phyloP scores from a whole-genome alignment of 2,797 vertebrate species.

The Miichthys miiuy region DNA sequence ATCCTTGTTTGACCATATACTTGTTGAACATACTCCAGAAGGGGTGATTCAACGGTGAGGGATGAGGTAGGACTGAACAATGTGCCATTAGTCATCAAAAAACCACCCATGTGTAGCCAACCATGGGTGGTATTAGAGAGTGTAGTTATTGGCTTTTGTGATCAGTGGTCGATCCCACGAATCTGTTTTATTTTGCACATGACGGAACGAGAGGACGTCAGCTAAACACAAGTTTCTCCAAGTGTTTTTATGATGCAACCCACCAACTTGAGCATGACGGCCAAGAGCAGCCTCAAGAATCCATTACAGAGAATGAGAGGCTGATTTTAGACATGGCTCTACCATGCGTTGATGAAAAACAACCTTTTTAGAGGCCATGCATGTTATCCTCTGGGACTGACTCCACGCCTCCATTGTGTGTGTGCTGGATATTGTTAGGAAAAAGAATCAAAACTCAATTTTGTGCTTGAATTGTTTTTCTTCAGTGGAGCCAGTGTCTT shows the following conservation, averaged over 20 bases:
- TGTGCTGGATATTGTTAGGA: conserved; percentile 75
- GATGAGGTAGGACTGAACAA: conserved; percentile 36
- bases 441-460: conserved; percentile 74
- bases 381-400: conserved; percentile 55
- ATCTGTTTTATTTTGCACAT: conserved; percentile 69
- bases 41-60: conserved; percentile 42
- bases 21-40: neutral
- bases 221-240: conserved; percentile 43
- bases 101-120: conserved; percentile 29
- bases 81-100: conserved; percentile 46
- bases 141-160: conserved; percentile 29
- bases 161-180: conserved; percentile 20
- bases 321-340: conserved; percentile 65
- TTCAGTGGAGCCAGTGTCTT: conserved; percentile 58
- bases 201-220: conserved; percentile 48
- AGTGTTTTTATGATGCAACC: conserved; percentile 66
- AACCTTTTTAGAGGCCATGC: conserved; percentile 61
- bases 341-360: conserved; percentile 58
- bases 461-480: conserved; percentile 76
- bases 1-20: neutral
- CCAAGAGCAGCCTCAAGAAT: conserved; percentile 75
- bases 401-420: conserved; percentile 51
- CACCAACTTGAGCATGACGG: conserved; percentile 62
- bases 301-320: conserved; percentile 59
- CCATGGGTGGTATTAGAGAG: conserved; percentile 22